Evolutionary conservation across 2,797 vertebrate species (phyloP), one percentile per base, ranked within the genome.

Genomic region (Coregonus suidteri): DNA sequence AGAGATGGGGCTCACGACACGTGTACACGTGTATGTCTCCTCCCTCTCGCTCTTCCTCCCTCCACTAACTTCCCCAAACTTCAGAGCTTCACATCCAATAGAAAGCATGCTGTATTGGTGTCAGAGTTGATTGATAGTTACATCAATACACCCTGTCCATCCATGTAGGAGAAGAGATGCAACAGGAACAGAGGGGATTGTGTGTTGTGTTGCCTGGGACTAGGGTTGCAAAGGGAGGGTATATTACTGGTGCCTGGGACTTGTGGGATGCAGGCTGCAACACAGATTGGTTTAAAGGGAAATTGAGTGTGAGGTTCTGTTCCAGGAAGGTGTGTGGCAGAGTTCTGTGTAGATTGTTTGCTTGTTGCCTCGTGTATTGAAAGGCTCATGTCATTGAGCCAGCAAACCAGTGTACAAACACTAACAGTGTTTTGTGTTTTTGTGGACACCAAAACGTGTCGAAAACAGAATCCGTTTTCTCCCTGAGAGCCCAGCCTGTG

Each of bases 71-170:
- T 47, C 41, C 56, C 16, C 16, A n/a, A 59, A 18, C 56, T 59
- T 59, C n/a, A 7, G 56, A 59, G 56, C 65, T 34, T 34, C 65
- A 30, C 65, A 11, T 13, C 30, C 30, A 9, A 30, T 31, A 34
- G 65, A 30, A 5, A 31, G 25, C n/a, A 20, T 20, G n/a, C 6
- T 59, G 56, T 59, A 59, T 59, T 18, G 25, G 30, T 67, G 65
- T 67, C 3, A 31, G 25, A 14, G 62, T 51, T 41, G 62, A 75
- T 75, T 47, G 62, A 75, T 75, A 59, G 64, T 65, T 9, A 67
- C 59, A 67, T 47, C 64, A 20, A 66, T 66, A 75, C 74, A 51
- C 53, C 56, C 37, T 67, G 65, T 67, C 74, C 64, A 62, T 56
- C 31, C 31, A 66, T 11, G 7, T 72, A n/a, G 52, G 56, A n/a